These are phyloP conservation scores for Pterostichus niger DNA, from an alignment of 2,888 invertebrate genomes.

Conservation along the genomic window DNA sequence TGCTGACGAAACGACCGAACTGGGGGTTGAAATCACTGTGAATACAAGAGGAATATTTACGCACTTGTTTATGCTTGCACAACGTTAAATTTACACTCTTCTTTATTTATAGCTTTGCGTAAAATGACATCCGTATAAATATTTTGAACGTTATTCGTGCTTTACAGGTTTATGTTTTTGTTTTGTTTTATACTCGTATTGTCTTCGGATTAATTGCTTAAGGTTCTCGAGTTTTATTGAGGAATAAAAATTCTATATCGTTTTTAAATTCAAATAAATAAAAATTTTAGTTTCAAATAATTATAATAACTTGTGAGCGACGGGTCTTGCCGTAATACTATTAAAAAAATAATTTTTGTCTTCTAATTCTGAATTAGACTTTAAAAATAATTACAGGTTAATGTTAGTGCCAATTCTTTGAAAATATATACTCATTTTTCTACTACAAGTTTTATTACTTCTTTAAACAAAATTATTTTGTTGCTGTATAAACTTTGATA, in stretches of 20 bases:
- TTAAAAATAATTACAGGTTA: too few relatives aligned
- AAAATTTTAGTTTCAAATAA: too few relatives aligned
- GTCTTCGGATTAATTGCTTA: conserved; percentile 35
- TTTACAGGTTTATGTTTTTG: conserved; percentile 46
- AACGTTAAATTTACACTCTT: conserved; percentile 46
- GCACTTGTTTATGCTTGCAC: conserved; percentile 47
- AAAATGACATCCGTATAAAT: conserved; percentile 40
- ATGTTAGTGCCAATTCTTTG: too few relatives aligned
- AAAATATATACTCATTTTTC: too few relatives aligned
- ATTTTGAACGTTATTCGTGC: conserved; percentile 45
- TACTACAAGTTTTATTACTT: too few relatives aligned
- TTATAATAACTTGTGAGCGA: too few relatives aligned
- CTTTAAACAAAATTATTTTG: too few relatives aligned
- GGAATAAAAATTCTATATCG: background rate
- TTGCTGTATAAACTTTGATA: too few relatives aligned
- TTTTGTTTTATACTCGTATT: conserved; percentile 37
- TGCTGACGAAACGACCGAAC: conserved; percentile 19
- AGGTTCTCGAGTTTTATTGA: conserved; percentile 4
- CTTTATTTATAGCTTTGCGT: conserved; percentile 57
- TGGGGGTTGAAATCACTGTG: conserved; percentile 33
- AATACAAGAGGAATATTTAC: conserved; percentile 56
- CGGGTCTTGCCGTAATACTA: too few relatives aligned
- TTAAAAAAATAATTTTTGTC: too few relatives aligned
- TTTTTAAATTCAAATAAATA: too few relatives aligned
- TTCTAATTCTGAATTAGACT: too few relatives aligned